These are phyloP conservation scores for Macroglossus sobrinus DNA, from an alignment of 2,113 vertebrate species.

Conservation along the genomic window DNA sequence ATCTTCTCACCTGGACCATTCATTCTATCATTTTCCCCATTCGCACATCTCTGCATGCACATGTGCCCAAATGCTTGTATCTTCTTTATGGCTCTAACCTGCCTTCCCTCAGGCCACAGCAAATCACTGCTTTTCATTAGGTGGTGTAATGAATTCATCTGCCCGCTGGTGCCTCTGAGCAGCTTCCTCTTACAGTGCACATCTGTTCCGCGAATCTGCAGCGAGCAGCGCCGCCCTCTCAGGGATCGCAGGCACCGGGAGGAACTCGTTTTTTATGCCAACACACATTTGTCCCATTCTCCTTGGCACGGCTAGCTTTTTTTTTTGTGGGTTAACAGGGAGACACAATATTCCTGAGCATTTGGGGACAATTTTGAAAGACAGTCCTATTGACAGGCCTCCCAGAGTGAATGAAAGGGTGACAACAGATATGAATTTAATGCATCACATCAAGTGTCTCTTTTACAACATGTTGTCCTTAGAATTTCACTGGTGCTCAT, in stretches of 20 bases:
- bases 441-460: slow-evolving; percentile 38
- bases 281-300: slow-evolving; percentile 14
- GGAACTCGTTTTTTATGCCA: slow-evolving; percentile 3
- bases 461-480: slow-evolving; percentile 50
- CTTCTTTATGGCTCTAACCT: slow-evolving; percentile 23
- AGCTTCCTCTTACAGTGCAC: neutral
- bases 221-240: neutral
- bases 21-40: neutral
- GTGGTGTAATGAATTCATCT: slow-evolving; percentile 48
- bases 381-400: slow-evolving; percentile 19
- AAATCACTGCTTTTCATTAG: slow-evolving; percentile 41
- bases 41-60: neutral
- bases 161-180: neutral
- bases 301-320: neutral
- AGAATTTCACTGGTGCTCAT: neutral
- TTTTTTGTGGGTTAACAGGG: slow-evolving; percentile 25
- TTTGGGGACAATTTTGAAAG: neutral
- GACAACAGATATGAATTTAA: neutral
- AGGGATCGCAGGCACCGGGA: neutral
- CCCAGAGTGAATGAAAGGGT: slow-evolving; percentile 7
- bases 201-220: slow-evolving; percentile 34
- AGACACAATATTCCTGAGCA: slow-evolving; percentile 19
- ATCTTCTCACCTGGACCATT: neutral
- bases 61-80: neutral
- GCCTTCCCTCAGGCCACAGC: slow-evolving; percentile 27